Percentiles rank a stretch among this genome's conserved stretches.
These are phyloP conservation scores for Chauna torquata DNA, from an alignment of 2,113 vertebrate genomes.

Conservation along the genomic window DNA sequence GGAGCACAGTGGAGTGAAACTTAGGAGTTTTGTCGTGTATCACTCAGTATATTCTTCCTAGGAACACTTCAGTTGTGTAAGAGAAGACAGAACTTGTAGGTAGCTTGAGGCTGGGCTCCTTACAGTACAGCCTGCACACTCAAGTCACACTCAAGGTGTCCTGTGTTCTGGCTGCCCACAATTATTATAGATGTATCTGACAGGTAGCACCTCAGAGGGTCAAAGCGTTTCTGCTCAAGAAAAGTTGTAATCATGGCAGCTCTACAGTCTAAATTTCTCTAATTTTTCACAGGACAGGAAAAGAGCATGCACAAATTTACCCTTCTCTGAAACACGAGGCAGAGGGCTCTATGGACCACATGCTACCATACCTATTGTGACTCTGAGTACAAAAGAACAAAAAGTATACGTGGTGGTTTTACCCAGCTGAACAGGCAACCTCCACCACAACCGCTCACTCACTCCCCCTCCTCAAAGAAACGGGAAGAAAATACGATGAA, in stretches of 20 bases:
- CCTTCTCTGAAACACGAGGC: not conserved
- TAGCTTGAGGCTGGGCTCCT: not conserved
- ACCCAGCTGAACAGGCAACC: too few relatives aligned
- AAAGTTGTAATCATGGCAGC: not conserved
- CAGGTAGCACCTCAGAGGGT: not conserved
- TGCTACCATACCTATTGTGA: not conserved
- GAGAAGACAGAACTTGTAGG: not conserved
- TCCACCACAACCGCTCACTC: too few relatives aligned
- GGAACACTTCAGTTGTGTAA: too few relatives aligned
- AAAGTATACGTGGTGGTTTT: too few relatives aligned
- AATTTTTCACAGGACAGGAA: not conserved
- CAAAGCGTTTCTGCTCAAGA: not conserved
- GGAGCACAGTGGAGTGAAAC: too few relatives aligned
- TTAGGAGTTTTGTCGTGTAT: too few relatives aligned
- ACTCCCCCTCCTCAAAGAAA: too few relatives aligned
- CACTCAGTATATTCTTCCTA: too few relatives aligned
- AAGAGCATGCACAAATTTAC: not conserved
- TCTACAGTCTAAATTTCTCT: not conserved
- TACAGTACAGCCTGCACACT: not conserved
- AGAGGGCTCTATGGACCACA: not conserved
- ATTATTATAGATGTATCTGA: not conserved
- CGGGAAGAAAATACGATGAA: too few relatives aligned
- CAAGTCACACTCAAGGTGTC: not conserved
- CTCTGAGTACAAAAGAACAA: not conserved
- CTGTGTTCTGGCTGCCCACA: not conserved